These are phyloP conservation scores for Phasia obesa DNA, from an alignment of 2,888 invertebrate species.

Conservation along the genomic window DNA sequence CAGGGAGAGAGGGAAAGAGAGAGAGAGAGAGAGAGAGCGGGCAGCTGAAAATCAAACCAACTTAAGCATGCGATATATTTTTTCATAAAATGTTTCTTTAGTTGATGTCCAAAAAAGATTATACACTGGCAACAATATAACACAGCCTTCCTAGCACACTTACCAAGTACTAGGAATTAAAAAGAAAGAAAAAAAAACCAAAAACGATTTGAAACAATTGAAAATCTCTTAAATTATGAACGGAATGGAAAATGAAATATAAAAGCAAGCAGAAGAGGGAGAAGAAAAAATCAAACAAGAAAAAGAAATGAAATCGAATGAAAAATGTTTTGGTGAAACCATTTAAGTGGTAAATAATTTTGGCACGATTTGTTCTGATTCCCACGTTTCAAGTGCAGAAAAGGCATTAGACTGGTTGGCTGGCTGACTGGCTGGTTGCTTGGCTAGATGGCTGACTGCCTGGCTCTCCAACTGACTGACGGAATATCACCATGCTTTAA, in stretches of 20 bases:
- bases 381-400: slow-evolving; percentile 76
- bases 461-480: slow-evolving; percentile 15
- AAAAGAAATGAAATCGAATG: slow-evolving; percentile 72
- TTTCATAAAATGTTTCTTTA: slow-evolving; percentile 9
- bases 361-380: slow-evolving; percentile 77
- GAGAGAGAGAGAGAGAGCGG: slow-evolving; percentile 28
- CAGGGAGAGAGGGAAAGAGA: slow-evolving; percentile 40
- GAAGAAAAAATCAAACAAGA: slow-evolving; percentile 1
- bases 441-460: slow-evolving; percentile 17
- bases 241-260: slow-evolving; percentile 49
- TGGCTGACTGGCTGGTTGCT: slow-evolving; percentile 23
- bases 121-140: slow-evolving; percentile 41
- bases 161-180: slow-evolving; percentile 2
- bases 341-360: slow-evolving; percentile 76
- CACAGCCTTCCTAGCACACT: slow-evolving; percentile 40
- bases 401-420: slow-evolving; percentile 43
- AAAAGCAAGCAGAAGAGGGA: background rate
- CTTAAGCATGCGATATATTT: slow-evolving; percentile 59
- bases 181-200: background rate
- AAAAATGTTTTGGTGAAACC: slow-evolving; percentile 74
- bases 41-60: slow-evolving; percentile 7
- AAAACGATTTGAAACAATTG: slow-evolving; percentile 67
- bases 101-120: slow-evolving; percentile 70
- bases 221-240: slow-evolving; percentile 70
- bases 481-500: slow-evolving; percentile 30